Percentiles rank a stretch among this genome's conserved stretches.
Conservation (phyloP, 2,888 invertebrate genomes). For the Criorhina ranunculi region DNA sequence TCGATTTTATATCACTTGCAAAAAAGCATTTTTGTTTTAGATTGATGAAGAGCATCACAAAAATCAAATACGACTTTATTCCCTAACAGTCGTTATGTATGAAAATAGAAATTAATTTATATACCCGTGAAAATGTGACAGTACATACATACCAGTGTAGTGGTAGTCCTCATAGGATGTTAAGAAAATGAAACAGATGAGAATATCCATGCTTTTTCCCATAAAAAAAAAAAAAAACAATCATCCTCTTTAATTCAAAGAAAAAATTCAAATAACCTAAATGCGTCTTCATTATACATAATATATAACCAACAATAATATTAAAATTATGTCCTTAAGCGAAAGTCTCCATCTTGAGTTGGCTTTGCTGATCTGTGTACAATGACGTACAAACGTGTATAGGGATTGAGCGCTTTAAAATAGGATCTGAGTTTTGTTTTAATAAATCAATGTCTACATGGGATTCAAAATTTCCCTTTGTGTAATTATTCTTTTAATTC, state of each 20-base stretch:
- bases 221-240: no score
- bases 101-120: conserved; percentile 3
- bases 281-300: conserved; percentile 5
- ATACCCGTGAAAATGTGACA: background rate
- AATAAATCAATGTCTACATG: no score
- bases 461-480: no score
- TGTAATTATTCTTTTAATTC: no score
- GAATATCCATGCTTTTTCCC: no score
- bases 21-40: background rate
- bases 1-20: conserved; percentile 51
- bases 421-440: no score
- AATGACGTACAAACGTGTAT: no score
- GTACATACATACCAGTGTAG: background rate
- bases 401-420: no score
- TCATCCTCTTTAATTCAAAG: background rate
- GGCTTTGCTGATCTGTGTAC: background rate
- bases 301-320: background rate
- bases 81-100: background rate
- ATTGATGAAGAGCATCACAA: conserved; percentile 10
- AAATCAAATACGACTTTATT: background rate
- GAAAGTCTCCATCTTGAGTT: background rate
- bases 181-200: background rate
- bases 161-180: background rate
- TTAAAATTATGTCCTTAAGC: background rate
- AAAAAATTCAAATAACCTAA: conserved; percentile 6